phyloP scores from a whole-genome alignment of 1,140 invertebrate species.

The Diorhabda carinulata region DNA sequence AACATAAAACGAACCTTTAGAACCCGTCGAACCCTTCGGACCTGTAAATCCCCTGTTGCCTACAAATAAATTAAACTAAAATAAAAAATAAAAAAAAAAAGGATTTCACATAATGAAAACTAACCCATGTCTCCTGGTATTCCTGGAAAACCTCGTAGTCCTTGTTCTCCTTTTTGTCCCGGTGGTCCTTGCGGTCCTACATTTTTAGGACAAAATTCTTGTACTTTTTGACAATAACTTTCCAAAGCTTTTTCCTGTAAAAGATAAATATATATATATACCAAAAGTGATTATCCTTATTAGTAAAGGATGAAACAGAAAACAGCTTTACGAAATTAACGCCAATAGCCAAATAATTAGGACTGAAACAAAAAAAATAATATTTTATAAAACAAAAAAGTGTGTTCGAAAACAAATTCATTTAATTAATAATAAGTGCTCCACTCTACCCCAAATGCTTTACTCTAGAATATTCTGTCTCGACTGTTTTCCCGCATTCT shows the following conservation, averaged over 20 bases:
- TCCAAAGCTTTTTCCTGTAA: slow-evolving; percentile 38
- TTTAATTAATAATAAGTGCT: too few species aligned
- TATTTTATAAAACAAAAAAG: too few species aligned
- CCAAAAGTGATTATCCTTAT: too few species aligned
- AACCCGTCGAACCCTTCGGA: neutral
- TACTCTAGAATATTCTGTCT: too few species aligned
- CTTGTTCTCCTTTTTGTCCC: slow-evolving; percentile 59
- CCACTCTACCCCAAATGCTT: too few species aligned
- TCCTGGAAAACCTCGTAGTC: slow-evolving; percentile 57
- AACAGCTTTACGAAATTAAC: too few species aligned
- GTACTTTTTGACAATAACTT: slow-evolving; percentile 37
- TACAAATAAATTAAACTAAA: slow-evolving; percentile 13
- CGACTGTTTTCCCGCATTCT: too few species aligned
- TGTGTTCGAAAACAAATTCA: too few species aligned
- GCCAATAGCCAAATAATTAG: too few species aligned
- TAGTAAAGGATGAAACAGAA: too few species aligned
- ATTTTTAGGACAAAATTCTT: slow-evolving; percentile 69
- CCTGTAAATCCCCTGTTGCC: slow-evolving; percentile 8
- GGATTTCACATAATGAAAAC: neutral
- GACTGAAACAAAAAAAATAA: too few species aligned
- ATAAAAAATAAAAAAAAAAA: neutral
- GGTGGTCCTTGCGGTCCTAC: slow-evolving; percentile 63
- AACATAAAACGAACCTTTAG: slow-evolving; percentile 12
- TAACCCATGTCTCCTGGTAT: slow-evolving; percentile 57
- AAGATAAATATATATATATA: neutral